These are phyloP conservation scores for Benitochromis conjunctus DNA, from an alignment of 2,113 vertebrate species.

Conservation along the genomic window DNA sequence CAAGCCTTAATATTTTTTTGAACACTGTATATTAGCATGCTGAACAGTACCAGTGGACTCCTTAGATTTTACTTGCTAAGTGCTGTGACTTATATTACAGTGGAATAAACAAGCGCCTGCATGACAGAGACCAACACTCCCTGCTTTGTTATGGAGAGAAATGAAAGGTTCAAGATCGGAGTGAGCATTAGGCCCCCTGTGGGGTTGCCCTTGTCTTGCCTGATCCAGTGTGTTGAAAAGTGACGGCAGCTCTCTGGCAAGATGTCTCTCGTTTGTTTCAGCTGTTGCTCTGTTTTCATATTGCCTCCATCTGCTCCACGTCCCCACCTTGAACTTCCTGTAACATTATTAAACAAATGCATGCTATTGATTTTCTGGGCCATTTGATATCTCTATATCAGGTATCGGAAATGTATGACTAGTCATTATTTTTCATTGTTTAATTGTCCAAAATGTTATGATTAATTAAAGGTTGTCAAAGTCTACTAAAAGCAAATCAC, in stretches of 20 bases:
- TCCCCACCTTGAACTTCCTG: slow-evolving; percentile 42
- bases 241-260: slow-evolving; percentile 50
- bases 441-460: slow-evolving; percentile 23
- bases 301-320: slow-evolving; percentile 48
- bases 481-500: slow-evolving; percentile 11
- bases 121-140: slow-evolving; percentile 31
- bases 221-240: slow-evolving; percentile 61
- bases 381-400: slow-evolving; percentile 33
- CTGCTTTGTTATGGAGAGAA: slow-evolving; percentile 47
- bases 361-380: slow-evolving; percentile 24
- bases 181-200: slow-evolving; percentile 43
- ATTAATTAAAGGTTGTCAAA: slow-evolving; percentile 33
- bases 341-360: slow-evolving; percentile 40
- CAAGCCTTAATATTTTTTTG: not conserved
- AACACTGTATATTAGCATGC: not conserved
- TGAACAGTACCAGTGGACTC: not conserved
- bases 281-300: slow-evolving; percentile 42
- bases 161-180: slow-evolving; percentile 50
- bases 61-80: not conserved
- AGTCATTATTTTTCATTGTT: slow-evolving; percentile 20
- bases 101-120: slow-evolving; percentile 22
- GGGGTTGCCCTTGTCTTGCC: slow-evolving; percentile 61
- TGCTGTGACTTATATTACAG: not conserved
- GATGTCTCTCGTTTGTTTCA: slow-evolving; percentile 58
- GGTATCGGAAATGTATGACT: slow-evolving; percentile 10